phyloP scores from a whole-genome alignment of 2,888 invertebrate genomes.

The Nephrotoma guestfalica region DNA sequence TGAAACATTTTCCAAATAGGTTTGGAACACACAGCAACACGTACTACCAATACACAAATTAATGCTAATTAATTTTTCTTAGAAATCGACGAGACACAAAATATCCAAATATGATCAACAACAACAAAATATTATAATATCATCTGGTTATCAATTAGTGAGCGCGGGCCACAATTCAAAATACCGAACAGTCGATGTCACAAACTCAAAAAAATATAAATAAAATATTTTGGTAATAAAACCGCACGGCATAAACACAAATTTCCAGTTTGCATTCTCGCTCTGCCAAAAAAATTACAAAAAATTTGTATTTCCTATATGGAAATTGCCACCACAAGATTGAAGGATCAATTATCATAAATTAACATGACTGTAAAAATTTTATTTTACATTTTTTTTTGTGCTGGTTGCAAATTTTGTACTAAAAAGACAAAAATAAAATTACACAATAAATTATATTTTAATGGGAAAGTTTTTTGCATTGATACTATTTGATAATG shows the following conservation, averaged over 20 bases:
- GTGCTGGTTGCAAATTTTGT: not conserved
- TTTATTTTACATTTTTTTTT: not conserved
- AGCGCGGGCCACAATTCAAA: not conserved
- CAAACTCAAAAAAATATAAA: too few species aligned
- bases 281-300: not conserved
- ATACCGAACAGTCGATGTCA: too few species aligned
- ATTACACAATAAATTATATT: not conserved
- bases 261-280: not conserved
- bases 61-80: not conserved
- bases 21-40: not conserved
- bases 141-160: not conserved
- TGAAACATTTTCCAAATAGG: too few species aligned
- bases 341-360: not conserved
- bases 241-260: not conserved
- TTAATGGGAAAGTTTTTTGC: not conserved
- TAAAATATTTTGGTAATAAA: not conserved
- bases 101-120: too few species aligned
- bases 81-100: not conserved
- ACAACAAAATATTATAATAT: not conserved
- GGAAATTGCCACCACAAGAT: not conserved
- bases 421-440: not conserved
- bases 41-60: not conserved
- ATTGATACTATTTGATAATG: not conserved
- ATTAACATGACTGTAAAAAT: not conserved
- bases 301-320: not conserved